These are phyloP conservation scores for Alloscopus bannaensis DNA, from an alignment of 2,888 invertebrate genomes.

Conservation along the genomic window DNA sequence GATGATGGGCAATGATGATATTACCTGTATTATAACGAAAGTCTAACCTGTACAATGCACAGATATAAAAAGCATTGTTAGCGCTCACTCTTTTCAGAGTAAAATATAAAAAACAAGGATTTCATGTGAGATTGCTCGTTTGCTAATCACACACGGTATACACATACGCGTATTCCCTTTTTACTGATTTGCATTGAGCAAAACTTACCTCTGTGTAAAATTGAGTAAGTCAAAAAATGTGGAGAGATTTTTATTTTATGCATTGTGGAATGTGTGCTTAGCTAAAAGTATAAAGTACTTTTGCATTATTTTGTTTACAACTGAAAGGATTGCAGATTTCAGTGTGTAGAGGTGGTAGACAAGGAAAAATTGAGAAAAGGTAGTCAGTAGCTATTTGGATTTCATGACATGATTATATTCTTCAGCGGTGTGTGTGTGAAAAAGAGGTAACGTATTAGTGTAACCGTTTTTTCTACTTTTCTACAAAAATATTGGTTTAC, in stretches of 20 bases:
- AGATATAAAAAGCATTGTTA: too few species aligned
- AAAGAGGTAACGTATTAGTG: conserved; percentile 33
- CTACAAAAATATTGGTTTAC: too few species aligned
- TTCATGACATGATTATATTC: conserved; percentile 53
- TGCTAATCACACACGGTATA: not conserved
- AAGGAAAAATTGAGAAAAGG: conserved; percentile 51
- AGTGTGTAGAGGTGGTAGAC: conserved; percentile 19
- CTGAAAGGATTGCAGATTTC: conserved; percentile 10
- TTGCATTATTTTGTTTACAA: conserved; percentile 18
- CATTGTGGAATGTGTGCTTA: not conserved
- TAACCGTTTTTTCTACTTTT: not conserved
- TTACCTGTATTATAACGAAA: not conserved
- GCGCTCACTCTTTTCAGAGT: too few species aligned
- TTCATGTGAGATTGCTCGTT: too few species aligned
- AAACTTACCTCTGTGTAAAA: not conserved
- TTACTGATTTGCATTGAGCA: conserved; percentile 1
- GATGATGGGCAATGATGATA: not conserved
- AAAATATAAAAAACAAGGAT: too few species aligned
- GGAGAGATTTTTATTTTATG: not conserved
- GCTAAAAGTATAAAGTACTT: not conserved
- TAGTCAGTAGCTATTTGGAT: conserved; percentile 61
- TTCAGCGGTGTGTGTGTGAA: too few species aligned
- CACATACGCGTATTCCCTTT: conserved; percentile 5
- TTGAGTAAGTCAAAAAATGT: not conserved
- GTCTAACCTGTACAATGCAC: not conserved